Evolutionary conservation across 2,888 invertebrate genomes (phyloP), one percentile per base, ranked within the genome.

Genomic region (Morinoia aosen): DNA sequence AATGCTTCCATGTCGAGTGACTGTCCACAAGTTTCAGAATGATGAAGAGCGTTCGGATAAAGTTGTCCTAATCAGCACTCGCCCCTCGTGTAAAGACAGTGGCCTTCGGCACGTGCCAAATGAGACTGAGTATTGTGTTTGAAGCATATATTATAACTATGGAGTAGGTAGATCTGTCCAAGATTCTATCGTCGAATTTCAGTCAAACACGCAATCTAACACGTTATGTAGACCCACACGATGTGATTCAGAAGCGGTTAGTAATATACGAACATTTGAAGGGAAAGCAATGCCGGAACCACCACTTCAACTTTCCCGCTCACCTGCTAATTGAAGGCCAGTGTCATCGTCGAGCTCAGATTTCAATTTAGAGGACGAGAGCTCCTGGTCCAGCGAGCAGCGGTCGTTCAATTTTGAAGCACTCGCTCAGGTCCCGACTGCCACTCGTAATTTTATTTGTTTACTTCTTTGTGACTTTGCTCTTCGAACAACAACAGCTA

Each of bases 341-440:
- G 33, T 33, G 10, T 76, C 25, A 76, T 33, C 76, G 76, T 76
- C 33, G 76, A 33, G 76, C 33, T 76, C 76, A 33, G 25, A 76
- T 76, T 76, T 76, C 76, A 76, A 76, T 76, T 76, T 76, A 33
- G 25, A 76, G 33, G 76, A 76, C 76, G 76, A 76, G 76, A 76
- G 76, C 25, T 16, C 76, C 33, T 19, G 76, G 76, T 76, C 76
- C 76, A 76, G 76, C 76, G 76, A 76, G 76, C 76, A 76, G 76
- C 76, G 76, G 76, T 76, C 76, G 76, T 76, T 76, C 76, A 76
- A 76, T 76, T 76, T 76, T 76, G 76, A 76, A 76, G 76, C 76
- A 33, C 76, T 76, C 76, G 76, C 76, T 33, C 76, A 76, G 76
- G 76, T 76, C 76, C 76, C 76, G 76, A 76, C 76, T 76, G 76